phyloP scores from a whole-genome alignment of 2,888 invertebrate species.

The Quadroppia sp. region DNA sequence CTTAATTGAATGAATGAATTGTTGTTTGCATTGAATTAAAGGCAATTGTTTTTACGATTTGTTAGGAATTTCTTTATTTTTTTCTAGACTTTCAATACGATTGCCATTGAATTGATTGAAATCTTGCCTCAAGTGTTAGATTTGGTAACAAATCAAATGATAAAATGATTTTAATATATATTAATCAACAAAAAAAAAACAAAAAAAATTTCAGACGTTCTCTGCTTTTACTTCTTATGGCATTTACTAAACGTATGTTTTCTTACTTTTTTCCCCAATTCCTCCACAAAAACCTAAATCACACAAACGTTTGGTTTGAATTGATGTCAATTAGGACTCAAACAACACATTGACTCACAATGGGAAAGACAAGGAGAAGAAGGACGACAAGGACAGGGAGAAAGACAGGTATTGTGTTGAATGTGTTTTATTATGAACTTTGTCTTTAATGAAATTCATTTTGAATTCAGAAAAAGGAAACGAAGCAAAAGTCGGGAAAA shows the following conservation, averaged over 20 bases:
- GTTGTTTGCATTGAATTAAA: neutral
- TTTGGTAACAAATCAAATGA: constrained; percentile 5
- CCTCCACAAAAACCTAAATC: constrained; percentile 29
- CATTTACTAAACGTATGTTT: constrained; percentile 28
- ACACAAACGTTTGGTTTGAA: constrained; percentile 35
- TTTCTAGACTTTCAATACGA: neutral
- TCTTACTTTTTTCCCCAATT: constrained; percentile 29
- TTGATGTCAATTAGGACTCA: constrained; percentile 24
- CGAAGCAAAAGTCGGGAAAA: constrained; percentile 47
- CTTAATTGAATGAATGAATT: neutral
- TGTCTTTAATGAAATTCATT: constrained; percentile 43
- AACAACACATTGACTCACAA: neutral
- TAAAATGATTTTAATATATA: neutral
- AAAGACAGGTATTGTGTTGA: constrained; percentile 51
- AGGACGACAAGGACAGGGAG: constrained; percentile 50
- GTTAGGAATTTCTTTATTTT: constrained; percentile 24
- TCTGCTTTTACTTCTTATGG: constrained; percentile 4
- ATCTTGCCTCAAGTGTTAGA: neutral
- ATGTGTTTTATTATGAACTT: neutral
- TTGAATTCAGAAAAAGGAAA: constrained; percentile 44
- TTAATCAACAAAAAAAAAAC: neutral
- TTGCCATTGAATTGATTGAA: constrained; percentile 26
- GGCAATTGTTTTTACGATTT: neutral
- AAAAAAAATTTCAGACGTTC: constrained; percentile 10
- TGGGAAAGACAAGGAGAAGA: neutral